Conservation (phyloP, 1,140 invertebrate species). For the Sminthurides bifidus region DNA sequence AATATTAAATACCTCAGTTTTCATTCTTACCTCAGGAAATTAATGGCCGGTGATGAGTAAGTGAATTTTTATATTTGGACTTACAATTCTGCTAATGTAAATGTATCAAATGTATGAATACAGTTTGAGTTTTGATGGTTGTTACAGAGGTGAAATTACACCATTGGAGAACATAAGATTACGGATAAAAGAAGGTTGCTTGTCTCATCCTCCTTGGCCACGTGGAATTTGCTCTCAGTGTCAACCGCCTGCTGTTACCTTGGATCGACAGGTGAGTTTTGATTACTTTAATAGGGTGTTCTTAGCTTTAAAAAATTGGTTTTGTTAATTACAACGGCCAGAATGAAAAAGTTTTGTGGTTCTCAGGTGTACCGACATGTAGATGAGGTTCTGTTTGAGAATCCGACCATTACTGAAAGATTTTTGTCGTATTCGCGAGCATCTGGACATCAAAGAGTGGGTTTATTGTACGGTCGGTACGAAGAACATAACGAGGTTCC, state of each 20-base stretch:
- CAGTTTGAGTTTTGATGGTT: no score
- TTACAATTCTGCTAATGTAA: constrained; percentile 5
- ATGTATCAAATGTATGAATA: no score
- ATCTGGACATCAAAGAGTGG: constrained; percentile 86
- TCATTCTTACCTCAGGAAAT: constrained; percentile 88
- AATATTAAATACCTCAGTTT: constrained; percentile 98
- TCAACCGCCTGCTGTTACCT: constrained; percentile 90
- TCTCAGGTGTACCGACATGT: constrained; percentile 83
- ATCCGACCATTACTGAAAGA: constrained; percentile 81
- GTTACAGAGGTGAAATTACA: constrained; percentile 76
- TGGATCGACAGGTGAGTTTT: constrained; percentile 84
- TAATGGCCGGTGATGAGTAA: constrained; percentile 79
- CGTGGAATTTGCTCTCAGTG: constrained; percentile 97
- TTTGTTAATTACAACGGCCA: no score
- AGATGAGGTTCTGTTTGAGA: constrained; percentile 96
- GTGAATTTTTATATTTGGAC: neutral
- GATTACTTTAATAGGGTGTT: no score
- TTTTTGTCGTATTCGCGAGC: constrained; percentile 95
- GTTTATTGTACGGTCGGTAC: constrained; percentile 85
- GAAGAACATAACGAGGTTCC: constrained; percentile 88
- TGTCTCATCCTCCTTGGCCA: constrained; percentile 94
- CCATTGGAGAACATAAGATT: constrained; percentile 86
- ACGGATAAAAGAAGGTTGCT: constrained; percentile 82
- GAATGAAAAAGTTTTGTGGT: constrained; percentile 10
- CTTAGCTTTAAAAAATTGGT: no score